Percentiles rank a stretch among this genome's conserved stretches.
These are phyloP conservation scores for Pachyrhynchus sulphureomaculatus DNA, from an alignment of 1,140 invertebrate species.

Conservation along the genomic window DNA sequence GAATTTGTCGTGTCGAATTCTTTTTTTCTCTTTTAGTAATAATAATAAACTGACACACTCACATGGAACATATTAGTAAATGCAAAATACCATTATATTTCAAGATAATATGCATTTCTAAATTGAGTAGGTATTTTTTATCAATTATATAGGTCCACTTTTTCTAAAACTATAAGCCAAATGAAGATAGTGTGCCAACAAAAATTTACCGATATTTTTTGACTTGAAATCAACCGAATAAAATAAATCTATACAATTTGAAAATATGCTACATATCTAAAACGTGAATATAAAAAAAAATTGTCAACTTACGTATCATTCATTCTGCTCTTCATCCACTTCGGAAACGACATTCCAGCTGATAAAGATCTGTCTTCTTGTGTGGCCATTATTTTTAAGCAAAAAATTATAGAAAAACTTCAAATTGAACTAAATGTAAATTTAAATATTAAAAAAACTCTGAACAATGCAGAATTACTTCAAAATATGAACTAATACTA, in stretches of 20 bases:
- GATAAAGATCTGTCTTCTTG: conserved; percentile 55
- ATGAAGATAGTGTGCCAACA: not conserved
- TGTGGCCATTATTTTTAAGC: conserved; percentile 42
- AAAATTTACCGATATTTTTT: not conserved
- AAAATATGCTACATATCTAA: not conserved
- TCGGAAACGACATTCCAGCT: conserved; percentile 57
- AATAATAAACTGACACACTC: no score
- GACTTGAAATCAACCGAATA: no score
- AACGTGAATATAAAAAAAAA: not conserved
- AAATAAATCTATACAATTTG: no score
- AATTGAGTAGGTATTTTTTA: no score
- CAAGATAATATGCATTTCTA: no score
- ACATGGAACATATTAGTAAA: no score
- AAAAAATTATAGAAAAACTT: conserved; percentile 6
- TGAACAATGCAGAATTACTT: not conserved
- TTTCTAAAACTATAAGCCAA: no score
- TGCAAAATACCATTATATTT: no score
- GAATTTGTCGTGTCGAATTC: no score
- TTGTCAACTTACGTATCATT: conserved; percentile 35
- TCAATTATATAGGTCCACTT: no score
- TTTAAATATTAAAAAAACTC: conserved; percentile 16
- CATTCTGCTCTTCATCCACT: conserved; percentile 61
- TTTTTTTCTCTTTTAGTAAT: no score
- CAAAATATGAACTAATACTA: conserved; percentile 9
- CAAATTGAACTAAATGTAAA: conserved; percentile 5